These are phyloP conservation scores for Drosophila cardini DNA, from an alignment of 1,140 invertebrate species.

Conservation along the genomic window DNA sequence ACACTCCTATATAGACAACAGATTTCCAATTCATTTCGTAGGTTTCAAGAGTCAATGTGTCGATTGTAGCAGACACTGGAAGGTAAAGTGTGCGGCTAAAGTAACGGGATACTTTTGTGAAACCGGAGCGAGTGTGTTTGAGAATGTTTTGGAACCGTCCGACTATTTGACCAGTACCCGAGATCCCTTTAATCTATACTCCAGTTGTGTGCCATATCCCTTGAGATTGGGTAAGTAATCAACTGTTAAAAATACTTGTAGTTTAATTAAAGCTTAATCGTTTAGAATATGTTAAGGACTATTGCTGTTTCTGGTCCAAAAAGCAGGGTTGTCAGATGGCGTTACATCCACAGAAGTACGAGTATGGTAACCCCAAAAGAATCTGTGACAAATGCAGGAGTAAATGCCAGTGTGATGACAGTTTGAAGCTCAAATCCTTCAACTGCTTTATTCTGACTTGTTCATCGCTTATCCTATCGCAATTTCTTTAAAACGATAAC, in stretches of 20 bases:
- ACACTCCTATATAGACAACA: neutral
- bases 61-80: slow-evolving; percentile 4
- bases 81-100: neutral
- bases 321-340: slow-evolving; percentile 31
- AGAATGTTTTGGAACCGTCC: neutral
- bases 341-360: slow-evolving; percentile 1
- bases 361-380: neutral
- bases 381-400: slow-evolving; percentile 20
- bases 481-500: neutral
- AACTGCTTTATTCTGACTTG: neutral
- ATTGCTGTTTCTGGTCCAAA: slow-evolving; percentile 51
- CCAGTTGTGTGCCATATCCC: slow-evolving; percentile 22
- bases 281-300: neutral
- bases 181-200: neutral
- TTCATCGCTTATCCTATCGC: neutral
- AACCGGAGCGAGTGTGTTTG: neutral
- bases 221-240: slow-evolving; percentile 11
- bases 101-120: slow-evolving; percentile 39
- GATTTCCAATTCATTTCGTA: neutral
- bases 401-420: neutral
- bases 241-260: neutral
- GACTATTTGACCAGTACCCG: neutral
- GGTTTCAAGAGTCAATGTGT: slow-evolving; percentile 27
- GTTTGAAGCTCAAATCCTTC: neutral
- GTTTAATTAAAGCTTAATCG: neutral